Base-by-base conservation (phyloP, 2,797 vertebrate genomes). In the Tympanoctomys barrerae region DNA sequence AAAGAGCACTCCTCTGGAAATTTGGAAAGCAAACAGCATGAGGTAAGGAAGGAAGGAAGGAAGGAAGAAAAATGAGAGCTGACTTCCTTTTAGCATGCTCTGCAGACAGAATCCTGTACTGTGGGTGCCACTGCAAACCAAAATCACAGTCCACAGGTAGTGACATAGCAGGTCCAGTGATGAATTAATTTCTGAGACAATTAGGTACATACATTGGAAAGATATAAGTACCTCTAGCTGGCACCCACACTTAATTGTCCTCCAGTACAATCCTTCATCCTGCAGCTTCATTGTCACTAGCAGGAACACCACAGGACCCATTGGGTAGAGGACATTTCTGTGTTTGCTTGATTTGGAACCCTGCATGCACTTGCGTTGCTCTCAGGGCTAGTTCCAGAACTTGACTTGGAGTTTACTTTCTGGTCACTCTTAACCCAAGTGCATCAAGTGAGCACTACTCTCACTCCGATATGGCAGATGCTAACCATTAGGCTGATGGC, bases 71-170 rank as follows among this genome's bases (percentile, higher is more conserved):
- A 39, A 39, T 19, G 14, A 71, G 59, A 19, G n/a, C 3, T 64
- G 31, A 7, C 7, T 36, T 22, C n/a, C 22, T 21, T 0, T 3
- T 0, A 21, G 21, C 19, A 12, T 10, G 0, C 26, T 33, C 12
- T 0, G 39, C 18, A n/a, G 64, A 24, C n/a, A 33, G 2, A 14
- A 59, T 66, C 87, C 87, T 57, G 12, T 33, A 64, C 3, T 13
- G 24, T 89, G 42, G 78, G 21, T 21, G 14, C 19, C 28, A 6
- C 7, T 18, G 10, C 83, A 64, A 19, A n/a, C 42, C 31, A 18
- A 24, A 80, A 73, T 42, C 54, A 28, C 7, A 9, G 3, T 24
- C 54, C 61, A 36, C 11, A 57, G 61, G 62, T n/a, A 19, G 2
- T 36, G 42, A 12, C 31, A 46, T 22, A 54, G 46, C n/a, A 54